Conservation (phyloP, 2,113 vertebrate genomes). For the Gymnarchus niloticus region DNA sequence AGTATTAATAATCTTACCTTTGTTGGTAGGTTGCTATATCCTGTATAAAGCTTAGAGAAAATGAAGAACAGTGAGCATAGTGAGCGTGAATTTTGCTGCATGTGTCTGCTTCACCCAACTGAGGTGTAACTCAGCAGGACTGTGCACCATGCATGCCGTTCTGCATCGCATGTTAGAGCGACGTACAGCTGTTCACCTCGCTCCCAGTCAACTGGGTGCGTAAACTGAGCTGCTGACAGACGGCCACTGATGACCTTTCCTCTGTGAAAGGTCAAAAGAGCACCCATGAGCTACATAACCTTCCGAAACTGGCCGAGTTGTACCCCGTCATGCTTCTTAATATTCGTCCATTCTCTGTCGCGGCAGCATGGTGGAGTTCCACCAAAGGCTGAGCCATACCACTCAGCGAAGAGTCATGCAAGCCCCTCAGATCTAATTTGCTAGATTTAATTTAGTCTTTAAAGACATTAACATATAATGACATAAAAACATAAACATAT, state of each 20-base stretch:
- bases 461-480: not conserved
- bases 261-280: slow-evolving; percentile 44
- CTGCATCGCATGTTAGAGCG: slow-evolving; percentile 38
- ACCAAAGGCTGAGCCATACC: not conserved
- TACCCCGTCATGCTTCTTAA: not conserved
- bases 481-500: too few species aligned
- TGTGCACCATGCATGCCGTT: not conserved
- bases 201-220: slow-evolving; percentile 44
- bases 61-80: not conserved
- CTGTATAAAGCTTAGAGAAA: not conserved
- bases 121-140: not conserved
- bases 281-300: slow-evolving; percentile 35
- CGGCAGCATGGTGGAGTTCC: not conserved
- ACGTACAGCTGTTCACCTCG: slow-evolving; percentile 52
- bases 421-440: not conserved
- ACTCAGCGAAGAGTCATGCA: not conserved
- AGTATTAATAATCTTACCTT: not conserved
- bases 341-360: not conserved
- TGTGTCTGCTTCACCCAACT: not conserved
- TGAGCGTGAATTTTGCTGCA: not conserved
- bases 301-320: slow-evolving; percentile 34
- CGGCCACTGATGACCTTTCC: slow-evolving; percentile 41
- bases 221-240: slow-evolving; percentile 50
- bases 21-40: not conserved
- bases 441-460: not conserved